phyloP scores from a whole-genome alignment of 2,888 invertebrate genomes.

The Eupithecia subfuscata region DNA sequence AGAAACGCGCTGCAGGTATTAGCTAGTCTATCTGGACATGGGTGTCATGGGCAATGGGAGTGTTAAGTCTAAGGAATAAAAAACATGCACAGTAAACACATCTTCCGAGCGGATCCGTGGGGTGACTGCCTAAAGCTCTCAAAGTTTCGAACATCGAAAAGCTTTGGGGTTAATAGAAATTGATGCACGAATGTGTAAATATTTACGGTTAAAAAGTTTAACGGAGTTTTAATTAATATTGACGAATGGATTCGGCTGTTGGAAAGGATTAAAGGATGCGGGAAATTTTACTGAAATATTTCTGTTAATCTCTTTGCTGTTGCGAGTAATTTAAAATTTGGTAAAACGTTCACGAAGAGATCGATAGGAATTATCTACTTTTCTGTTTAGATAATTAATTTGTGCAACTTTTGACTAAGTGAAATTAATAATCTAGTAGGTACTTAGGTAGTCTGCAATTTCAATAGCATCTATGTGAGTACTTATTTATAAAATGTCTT shows the following conservation, averaged over 20 bases:
- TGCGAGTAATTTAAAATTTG: constrained; percentile 8
- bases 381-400: background rate
- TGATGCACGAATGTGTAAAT: constrained; percentile 55
- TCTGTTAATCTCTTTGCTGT: constrained; percentile 22
- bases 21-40: background rate
- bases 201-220: constrained; percentile 43
- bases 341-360: background rate
- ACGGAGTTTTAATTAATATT: constrained; percentile 46
- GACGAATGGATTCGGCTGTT: constrained; percentile 37
- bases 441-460: too few species aligned
- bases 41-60: background rate
- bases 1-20: background rate
- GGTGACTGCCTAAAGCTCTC: constrained; percentile 12
- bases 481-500: too few species aligned
- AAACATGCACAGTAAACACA: background rate
- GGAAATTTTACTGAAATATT: constrained; percentile 15
- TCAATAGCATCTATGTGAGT: too few species aligned
- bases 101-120: background rate
- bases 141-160: constrained; percentile 36
- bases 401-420: background rate
- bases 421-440: background rate
- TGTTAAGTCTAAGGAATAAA: background rate
- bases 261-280: constrained; percentile 30
- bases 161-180: constrained; percentile 57
- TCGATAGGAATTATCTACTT: background rate